Percentiles rank a stretch among this genome's conserved stretches.
phyloP scores from a whole-genome alignment of 2,888 invertebrate genomes.

The Sepioteuthis lessoniana region DNA sequence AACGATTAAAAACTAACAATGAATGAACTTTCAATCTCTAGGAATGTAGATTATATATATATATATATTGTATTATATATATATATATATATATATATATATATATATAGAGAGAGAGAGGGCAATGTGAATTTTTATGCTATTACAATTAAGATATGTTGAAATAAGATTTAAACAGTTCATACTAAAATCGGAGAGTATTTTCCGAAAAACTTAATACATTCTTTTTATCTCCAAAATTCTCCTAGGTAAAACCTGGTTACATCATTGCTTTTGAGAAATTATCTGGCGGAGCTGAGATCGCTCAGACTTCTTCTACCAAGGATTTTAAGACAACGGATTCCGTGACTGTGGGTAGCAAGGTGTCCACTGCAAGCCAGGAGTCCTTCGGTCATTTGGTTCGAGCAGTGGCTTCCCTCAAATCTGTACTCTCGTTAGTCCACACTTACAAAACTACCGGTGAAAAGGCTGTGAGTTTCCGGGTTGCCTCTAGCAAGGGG shows the following conservation, averaged over 20 bases:
- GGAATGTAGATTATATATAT: too few relatives aligned
- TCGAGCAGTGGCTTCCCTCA: slow-evolving; percentile 52
- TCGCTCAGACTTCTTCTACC: slow-evolving; percentile 49
- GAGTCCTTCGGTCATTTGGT: slow-evolving; percentile 50
- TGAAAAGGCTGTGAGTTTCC: background rate
- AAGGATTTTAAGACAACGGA: background rate
- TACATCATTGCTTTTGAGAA: slow-evolving; percentile 61
- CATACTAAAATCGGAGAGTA: too few relatives aligned
- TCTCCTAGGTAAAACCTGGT: slow-evolving; percentile 56
- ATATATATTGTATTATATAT: too few relatives aligned
- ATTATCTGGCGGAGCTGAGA: slow-evolving; percentile 47
- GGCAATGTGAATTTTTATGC: too few relatives aligned
- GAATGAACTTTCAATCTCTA: too few relatives aligned
- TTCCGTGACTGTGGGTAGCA: background rate
- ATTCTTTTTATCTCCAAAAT: too few relatives aligned
- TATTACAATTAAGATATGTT: too few relatives aligned
- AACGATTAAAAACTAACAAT: too few relatives aligned
- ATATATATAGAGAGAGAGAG: too few relatives aligned
- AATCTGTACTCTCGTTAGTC: slow-evolving; percentile 36
- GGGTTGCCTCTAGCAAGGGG: background rate
- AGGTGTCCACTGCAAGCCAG: background rate
- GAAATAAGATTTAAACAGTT: too few relatives aligned
- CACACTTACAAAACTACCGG: slow-evolving; percentile 53
- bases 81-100: too few relatives aligned
- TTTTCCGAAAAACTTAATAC: too few relatives aligned